Conservation (phyloP, 2,797 vertebrate species). For the Rhinoraja longicauda region DNA sequence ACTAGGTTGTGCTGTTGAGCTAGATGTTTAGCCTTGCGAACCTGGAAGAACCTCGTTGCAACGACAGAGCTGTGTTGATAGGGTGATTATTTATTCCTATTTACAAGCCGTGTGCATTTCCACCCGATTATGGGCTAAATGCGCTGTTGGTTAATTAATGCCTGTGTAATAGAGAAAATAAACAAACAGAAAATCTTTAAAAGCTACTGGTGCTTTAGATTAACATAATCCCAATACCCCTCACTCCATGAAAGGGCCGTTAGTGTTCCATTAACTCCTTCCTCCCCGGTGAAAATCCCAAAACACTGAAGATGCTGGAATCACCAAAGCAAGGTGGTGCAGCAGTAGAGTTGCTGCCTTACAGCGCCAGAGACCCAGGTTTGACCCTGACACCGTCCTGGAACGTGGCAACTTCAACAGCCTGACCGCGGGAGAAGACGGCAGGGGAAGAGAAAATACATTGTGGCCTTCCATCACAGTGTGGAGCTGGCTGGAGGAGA, state of each 20-base stretch:
- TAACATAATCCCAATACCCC: slow-evolving; percentile 34
- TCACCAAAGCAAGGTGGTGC: too few relatives aligned
- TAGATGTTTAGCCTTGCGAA: background rate
- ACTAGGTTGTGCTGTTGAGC: slow-evolving; percentile 28
- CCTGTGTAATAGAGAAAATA: slow-evolving; percentile 61
- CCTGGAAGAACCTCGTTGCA: background rate
- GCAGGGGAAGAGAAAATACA: too few relatives aligned
- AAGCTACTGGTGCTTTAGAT: slow-evolving; percentile 66
- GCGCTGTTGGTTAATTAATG: slow-evolving; percentile 81
- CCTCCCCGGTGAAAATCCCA: background rate
- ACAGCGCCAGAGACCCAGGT: too few relatives aligned
- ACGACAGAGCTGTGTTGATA: slow-evolving; percentile 51
- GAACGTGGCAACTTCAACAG: too few relatives aligned
- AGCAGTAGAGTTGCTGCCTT: too few relatives aligned
- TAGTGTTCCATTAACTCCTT: background rate
- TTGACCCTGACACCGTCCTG: too few relatives aligned
- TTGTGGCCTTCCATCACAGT: too few relatives aligned
- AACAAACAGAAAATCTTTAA: slow-evolving; percentile 55
- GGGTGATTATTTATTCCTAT: slow-evolving; percentile 71
- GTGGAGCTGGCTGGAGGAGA: too few relatives aligned
- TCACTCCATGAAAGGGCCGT: background rate
- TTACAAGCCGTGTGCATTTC: slow-evolving; percentile 67
- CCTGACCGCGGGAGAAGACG: too few relatives aligned
- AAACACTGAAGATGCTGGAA: too few relatives aligned
- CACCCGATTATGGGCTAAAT: slow-evolving; percentile 85